Percentiles rank a stretch among this genome's conserved stretches.
phyloP scores from a whole-genome alignment of 2,797 vertebrate genomes.

The Sciurus carolinensis region DNA sequence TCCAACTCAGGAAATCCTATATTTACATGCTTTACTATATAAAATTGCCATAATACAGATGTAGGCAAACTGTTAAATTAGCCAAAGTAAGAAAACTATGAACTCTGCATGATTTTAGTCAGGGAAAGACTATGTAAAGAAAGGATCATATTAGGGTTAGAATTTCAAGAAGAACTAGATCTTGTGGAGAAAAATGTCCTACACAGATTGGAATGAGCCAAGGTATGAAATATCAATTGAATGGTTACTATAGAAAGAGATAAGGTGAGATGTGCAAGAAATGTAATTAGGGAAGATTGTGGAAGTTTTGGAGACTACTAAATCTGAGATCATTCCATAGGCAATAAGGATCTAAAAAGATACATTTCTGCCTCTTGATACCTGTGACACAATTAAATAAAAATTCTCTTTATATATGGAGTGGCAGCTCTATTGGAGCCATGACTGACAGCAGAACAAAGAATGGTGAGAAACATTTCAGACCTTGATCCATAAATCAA shows the following conservation, averaged over 20 bases:
- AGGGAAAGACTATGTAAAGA: not conserved
- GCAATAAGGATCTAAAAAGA: not conserved
- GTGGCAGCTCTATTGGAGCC: not conserved
- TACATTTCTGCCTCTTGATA: not conserved
- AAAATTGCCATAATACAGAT: not conserved
- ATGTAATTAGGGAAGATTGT: not conserved
- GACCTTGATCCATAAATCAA: slow-evolving; percentile 41
- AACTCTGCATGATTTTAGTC: not conserved
- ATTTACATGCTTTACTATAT: not conserved
- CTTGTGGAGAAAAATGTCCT: not conserved
- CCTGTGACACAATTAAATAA: not conserved
- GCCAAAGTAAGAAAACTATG: not conserved
- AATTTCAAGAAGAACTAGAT: not conserved
- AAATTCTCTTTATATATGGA: not conserved
- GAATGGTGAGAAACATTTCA: not conserved
- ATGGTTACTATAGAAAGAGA: not conserved
- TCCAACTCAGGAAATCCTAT: not conserved
- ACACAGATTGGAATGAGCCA: not conserved
- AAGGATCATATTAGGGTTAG: not conserved
- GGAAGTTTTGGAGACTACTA: not conserved
- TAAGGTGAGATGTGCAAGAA: not conserved
- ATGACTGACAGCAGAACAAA: not conserved
- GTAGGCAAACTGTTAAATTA: not conserved
- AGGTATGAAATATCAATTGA: not conserved
- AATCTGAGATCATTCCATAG: not conserved